phyloP scores from a whole-genome alignment of 1,140 invertebrate genomes.

The Brachionus plicatilis region DNA sequence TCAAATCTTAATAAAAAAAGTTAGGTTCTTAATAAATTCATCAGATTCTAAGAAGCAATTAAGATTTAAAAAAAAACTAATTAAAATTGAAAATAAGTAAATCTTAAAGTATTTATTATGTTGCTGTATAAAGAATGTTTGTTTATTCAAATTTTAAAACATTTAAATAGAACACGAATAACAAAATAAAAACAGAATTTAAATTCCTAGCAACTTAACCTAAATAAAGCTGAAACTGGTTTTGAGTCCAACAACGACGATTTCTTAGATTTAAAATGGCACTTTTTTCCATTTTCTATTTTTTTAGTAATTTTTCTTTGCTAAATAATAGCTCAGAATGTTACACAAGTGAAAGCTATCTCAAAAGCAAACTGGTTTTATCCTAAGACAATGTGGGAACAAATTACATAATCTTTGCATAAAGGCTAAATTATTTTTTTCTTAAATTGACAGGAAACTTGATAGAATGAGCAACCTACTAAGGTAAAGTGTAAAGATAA shows the following conservation, averaged over 20 bases:
- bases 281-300: not conserved
- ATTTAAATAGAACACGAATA: not conserved
- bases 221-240: not conserved
- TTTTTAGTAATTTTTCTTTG: not conserved
- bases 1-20: too few relatives aligned
- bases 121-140: not conserved
- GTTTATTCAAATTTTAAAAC: not conserved
- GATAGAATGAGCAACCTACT: not conserved
- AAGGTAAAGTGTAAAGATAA: not conserved
- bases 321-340: not conserved
- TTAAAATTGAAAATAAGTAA: not conserved
- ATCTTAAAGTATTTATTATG: not conserved
- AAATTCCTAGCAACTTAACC: not conserved
- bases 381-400: not conserved
- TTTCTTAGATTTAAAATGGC: not conserved
- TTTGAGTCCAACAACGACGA: not conserved
- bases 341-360: not conserved
- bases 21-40: not conserved
- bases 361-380: not conserved
- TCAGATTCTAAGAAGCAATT: not conserved
- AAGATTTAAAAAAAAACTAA: not conserved
- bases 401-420: not conserved
- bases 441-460: not conserved
- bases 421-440: not conserved
- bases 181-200: not conserved